These are phyloP conservation scores for Volucella zonaria DNA, from an alignment of 2,888 invertebrate species.

Conservation along the genomic window DNA sequence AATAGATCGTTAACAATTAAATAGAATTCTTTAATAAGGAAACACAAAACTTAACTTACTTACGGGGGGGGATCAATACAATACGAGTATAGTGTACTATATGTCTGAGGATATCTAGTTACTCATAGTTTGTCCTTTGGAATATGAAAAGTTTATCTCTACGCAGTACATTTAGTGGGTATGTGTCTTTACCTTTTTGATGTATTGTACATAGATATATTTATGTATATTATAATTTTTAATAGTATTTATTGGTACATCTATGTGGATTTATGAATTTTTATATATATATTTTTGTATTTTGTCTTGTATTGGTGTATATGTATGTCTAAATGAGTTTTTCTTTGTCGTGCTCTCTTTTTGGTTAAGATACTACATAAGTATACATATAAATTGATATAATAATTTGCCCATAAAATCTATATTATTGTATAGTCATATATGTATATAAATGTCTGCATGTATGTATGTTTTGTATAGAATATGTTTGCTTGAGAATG, in stretches of 20 bases:
- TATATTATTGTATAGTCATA: conserved; percentile 54
- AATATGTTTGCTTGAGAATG: conserved; percentile 55
- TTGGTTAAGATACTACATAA: conserved; percentile 29
- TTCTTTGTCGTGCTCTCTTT: conserved; percentile 39
- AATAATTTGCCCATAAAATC: conserved; percentile 41
- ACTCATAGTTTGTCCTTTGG: conserved; percentile 19
- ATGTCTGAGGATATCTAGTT: not conserved
- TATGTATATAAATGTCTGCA: conserved; percentile 28
- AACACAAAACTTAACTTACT: conserved; percentile 57
- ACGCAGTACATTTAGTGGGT: conserved; percentile 24
- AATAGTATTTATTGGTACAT: conserved; percentile 3
- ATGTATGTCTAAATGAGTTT: conserved; percentile 60
- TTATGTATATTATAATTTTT: not conserved
- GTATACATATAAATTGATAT: conserved; percentile 57
- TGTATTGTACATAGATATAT: conserved; percentile 8
- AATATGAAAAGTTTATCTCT: conserved; percentile 59
- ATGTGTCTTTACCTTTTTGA: conserved; percentile 21
- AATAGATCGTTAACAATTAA: conserved; percentile 32
- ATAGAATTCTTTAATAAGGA: conserved; percentile 33
- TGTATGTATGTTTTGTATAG: conserved; percentile 12
- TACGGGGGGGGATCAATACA: not conserved
- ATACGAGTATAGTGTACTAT: conserved; percentile 6
- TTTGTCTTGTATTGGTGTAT: conserved; percentile 39
- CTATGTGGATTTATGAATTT: conserved; percentile 22
- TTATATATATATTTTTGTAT: conserved; percentile 17